phyloP scores from a whole-genome alignment of 2,113 vertebrate species.

The Saimiri boliviensis region DNA sequence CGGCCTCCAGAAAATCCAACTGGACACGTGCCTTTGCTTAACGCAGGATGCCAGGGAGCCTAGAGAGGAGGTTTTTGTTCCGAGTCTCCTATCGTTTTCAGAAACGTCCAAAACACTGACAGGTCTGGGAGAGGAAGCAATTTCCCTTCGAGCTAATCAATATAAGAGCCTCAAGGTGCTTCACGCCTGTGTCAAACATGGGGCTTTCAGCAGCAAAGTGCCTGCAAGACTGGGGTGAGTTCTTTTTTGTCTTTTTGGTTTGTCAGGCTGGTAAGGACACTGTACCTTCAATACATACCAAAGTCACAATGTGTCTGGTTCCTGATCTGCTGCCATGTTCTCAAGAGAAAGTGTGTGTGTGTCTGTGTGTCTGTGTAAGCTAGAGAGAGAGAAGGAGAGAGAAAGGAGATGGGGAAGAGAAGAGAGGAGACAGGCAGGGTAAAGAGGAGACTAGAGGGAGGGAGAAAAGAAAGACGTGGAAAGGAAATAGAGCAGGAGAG shows the following conservation, averaged over 20 bases:
- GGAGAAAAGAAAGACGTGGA: constrained; percentile 24
- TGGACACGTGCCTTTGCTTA: constrained; percentile 65
- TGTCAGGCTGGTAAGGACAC: not conserved
- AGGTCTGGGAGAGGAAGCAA: constrained; percentile 64
- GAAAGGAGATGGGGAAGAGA: too few relatives aligned
- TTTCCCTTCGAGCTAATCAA: constrained; percentile 72
- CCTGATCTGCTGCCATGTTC: not conserved
- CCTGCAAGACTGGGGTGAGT: constrained; percentile 37
- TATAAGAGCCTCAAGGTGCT: constrained; percentile 73
- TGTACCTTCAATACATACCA: not conserved
- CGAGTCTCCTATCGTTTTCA: constrained; percentile 70
- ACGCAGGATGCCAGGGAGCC: constrained; percentile 62
- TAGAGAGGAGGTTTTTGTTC: constrained; percentile 63
- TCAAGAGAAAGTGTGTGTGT: not conserved
- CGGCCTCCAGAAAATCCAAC: constrained; percentile 74
- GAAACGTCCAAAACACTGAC: constrained; percentile 72
- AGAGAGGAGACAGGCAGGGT: not conserved
- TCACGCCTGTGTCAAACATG: constrained; percentile 66
- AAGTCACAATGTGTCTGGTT: not conserved
- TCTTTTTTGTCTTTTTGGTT: accelerated
- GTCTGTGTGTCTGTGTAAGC: not conserved
- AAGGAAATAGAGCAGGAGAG: constrained; percentile 37
- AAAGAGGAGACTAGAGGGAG: not conserved
- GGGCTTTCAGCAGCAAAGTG: constrained; percentile 51
- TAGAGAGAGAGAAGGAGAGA: not conserved